Percentiles rank a stretch among this genome's conserved stretches.
Evolutionary conservation across 2,888 invertebrate species (phyloP).

Genomic region (Morpho deidamia): DNA sequence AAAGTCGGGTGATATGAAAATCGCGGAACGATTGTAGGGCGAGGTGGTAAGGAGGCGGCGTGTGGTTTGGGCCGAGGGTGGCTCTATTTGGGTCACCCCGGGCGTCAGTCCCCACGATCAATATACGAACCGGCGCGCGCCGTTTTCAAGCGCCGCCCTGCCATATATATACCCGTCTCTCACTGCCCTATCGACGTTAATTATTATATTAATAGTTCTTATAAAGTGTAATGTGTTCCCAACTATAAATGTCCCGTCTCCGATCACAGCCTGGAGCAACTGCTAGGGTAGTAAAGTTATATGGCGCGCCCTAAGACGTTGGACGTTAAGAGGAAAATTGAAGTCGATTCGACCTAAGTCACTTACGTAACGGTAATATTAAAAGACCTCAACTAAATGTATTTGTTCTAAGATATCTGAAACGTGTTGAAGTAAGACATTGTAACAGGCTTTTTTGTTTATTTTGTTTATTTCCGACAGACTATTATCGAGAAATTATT

Average conservation of each 20-base stretch:
- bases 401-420: too few species aligned
- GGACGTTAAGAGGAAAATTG: neutral
- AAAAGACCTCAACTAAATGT: neutral
- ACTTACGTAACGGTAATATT: neutral
- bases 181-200: slow-evolving; percentile 66
- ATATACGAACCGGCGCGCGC: slow-evolving; percentile 71
- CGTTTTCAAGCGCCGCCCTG: slow-evolving; percentile 51
- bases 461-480: too few species aligned
- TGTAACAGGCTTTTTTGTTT: too few species aligned
- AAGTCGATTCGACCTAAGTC: neutral
- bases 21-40: slow-evolving; percentile 58
- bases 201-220: slow-evolving; percentile 61
- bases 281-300: neutral
- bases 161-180: slow-evolving; percentile 68
- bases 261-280: neutral
- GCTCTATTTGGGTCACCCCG: slow-evolving; percentile 79
- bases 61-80: slow-evolving; percentile 42
- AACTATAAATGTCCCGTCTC: slow-evolving; percentile 2
- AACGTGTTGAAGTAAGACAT: too few species aligned
- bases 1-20: slow-evolving; percentile 74
- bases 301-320: neutral
- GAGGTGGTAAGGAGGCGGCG: slow-evolving; percentile 38
- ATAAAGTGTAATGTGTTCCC: slow-evolving; percentile 9
- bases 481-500: too few species aligned
- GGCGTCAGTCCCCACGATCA: slow-evolving; percentile 75